Evolutionary conservation across 2,113 vertebrate species (phyloP), one percentile per base, ranked within the genome.

Genomic region (Pomatorhinus ruficollis): DNA sequence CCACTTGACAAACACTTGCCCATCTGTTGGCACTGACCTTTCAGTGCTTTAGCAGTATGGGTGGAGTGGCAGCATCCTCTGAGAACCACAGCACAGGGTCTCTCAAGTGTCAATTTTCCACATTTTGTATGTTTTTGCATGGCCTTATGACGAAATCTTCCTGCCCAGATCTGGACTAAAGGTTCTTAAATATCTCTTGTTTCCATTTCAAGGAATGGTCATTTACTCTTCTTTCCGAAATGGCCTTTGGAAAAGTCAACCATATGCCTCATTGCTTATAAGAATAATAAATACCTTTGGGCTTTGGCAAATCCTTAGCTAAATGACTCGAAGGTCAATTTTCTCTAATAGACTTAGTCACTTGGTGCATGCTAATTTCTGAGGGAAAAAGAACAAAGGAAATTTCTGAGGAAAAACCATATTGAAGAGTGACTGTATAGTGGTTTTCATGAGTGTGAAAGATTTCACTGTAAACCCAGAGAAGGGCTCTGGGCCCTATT

Each of bases 241-340:
- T 83, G 79, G 82, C 81, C 95, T 95, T 97, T 88, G 57, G 57
- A 95, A 95, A 95, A 95, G 87, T 91, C 91, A 95, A 39, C 95
- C 87, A 78, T 89, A 87, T 93, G 93, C 85, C 85, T 96, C 91
- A 86, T 88, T 95, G 89, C 78, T 88, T 90, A 40, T 82, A 95
- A 93, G 95, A 95, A 74, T 79, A 94, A 96, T 91, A 85, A 94
- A 96, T 95, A 91, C 79, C 77, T 87, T 61, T 84, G 89, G 60
- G 83, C 83, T 96, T 93, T 90, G 69, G 87, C 69, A 94, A 95
- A 88, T 89, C 64, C 79, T 90, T 86, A 94, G 76, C 77, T 87
- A 92, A 93, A 93, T 93, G 78, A 78, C 69, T 91, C 39, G 75
- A 72, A 76, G 92, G 82, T 94, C 82, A 93, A 82, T 95, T 90